Conservation (phyloP, 2,888 invertebrate genomes). For the Chrysolina americana region DNA sequence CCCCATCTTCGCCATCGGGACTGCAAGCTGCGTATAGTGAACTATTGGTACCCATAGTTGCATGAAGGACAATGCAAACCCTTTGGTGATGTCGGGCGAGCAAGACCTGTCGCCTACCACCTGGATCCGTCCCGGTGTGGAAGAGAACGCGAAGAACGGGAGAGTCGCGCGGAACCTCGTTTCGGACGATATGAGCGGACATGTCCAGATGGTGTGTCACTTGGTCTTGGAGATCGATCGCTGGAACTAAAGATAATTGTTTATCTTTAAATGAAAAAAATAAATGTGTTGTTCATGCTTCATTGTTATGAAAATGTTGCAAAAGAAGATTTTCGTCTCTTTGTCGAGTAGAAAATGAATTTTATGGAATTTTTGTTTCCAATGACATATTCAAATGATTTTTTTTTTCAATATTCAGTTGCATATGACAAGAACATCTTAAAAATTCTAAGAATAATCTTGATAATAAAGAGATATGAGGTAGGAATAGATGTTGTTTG, state of each 20-base stretch:
- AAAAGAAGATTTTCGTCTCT: no score
- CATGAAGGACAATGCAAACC: constrained; percentile 84
- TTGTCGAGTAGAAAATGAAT: no score
- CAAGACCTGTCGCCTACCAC: constrained; percentile 80
- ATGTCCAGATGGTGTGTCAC: constrained; percentile 88
- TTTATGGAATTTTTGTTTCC: no score
- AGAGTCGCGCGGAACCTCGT: constrained; percentile 88
- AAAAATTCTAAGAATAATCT: no score
- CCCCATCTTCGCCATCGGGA: constrained; percentile 93
- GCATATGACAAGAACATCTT: no score
- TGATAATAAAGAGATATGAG: no score
- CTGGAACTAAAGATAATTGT: constrained; percentile 55
- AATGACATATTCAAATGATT: no score
- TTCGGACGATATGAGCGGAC: constrained; percentile 93
- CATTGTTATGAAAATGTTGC: no score
- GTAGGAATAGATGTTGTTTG: no score
- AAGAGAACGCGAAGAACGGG: constrained; percentile 94
- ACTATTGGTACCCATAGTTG: constrained; percentile 74
- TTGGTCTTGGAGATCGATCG: constrained; percentile 74
- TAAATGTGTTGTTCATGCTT: no score
- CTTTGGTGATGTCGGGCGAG: constrained; percentile 77
- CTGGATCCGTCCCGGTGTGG: constrained; percentile 90
- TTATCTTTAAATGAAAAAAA: no score
- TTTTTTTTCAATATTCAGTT: no score
- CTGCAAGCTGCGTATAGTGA: constrained; percentile 91